phyloP scores from a whole-genome alignment of 2,797 vertebrate species.

The Eutrigla gurnardus region DNA sequence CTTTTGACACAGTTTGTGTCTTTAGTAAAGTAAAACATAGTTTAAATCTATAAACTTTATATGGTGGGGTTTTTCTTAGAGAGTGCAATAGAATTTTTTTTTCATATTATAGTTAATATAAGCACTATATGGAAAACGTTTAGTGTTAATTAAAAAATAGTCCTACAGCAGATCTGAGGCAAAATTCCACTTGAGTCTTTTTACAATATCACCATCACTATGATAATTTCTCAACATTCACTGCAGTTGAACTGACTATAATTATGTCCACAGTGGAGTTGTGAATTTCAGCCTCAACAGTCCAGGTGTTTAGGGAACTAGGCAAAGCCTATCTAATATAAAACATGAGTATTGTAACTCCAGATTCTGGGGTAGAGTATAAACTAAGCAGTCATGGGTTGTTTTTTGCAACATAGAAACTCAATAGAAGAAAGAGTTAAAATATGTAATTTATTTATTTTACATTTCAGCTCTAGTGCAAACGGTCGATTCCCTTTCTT shows the following conservation, averaged over 20 bases:
- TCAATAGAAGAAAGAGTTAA: neutral
- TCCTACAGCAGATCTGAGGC: neutral
- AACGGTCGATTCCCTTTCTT: neutral
- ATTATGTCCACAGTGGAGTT: neutral
- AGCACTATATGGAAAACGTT: neutral
- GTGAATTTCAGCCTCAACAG: slow-evolving; percentile 9
- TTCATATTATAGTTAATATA: neutral
- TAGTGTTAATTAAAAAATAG: neutral
- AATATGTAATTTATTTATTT: neutral
- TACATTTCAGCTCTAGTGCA: neutral
- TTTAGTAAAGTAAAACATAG: neutral
- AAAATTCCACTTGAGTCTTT: neutral
- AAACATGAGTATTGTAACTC: too few species aligned
- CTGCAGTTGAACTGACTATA: slow-evolving; percentile 9
- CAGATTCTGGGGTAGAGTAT: too few species aligned
- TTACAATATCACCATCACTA: slow-evolving; percentile 9
- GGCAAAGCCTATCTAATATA: too few species aligned
- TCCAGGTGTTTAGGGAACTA: slow-evolving; percentile 3
- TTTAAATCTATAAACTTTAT: neutral
- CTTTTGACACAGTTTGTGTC: slow-evolving; percentile 1
- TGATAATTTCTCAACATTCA: slow-evolving; percentile 1
- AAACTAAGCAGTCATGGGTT: too few species aligned
- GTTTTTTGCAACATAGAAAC: neutral
- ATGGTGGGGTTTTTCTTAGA: neutral
- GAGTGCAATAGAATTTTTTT: neutral